Evolutionary conservation across 2,888 invertebrate genomes (phyloP).

Genomic region (Cerastis rubricosa): DNA sequence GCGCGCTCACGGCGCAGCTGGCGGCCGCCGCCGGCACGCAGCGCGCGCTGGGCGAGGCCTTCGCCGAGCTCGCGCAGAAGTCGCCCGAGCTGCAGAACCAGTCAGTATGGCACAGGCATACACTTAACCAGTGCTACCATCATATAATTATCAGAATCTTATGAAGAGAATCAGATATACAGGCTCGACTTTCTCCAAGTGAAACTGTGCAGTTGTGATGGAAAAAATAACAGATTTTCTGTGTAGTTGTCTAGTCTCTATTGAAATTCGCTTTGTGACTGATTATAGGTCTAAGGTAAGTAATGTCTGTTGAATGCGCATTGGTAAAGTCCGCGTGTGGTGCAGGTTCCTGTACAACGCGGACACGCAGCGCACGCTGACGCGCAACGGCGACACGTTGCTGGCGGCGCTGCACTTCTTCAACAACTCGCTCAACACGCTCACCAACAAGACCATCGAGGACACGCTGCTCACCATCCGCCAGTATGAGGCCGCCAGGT

Average conservation of each 20-base stretch:
- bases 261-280: neutral
- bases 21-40: slow-evolving; percentile 94
- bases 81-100: slow-evolving; percentile 97
- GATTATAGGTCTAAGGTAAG: neutral
- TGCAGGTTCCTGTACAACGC: slow-evolving; percentile 96
- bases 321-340: neutral
- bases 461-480: slow-evolving; percentile 94
- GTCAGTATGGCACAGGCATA: slow-evolving; percentile 67
- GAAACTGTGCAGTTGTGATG: neutral
- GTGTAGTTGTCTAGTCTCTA: neutral
- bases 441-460: slow-evolving; percentile 99
- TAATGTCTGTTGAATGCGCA: neutral
- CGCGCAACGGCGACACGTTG: slow-evolving; percentile 97
- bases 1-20: slow-evolving; percentile 95
- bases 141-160: neutral
- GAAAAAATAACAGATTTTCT: neutral
- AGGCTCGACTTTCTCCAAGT: neutral
- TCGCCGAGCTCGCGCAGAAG: slow-evolving; percentile 98
- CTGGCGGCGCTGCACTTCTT: slow-evolving; percentile 98
- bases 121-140: neutral
- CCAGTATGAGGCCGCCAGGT: slow-evolving; percentile 92
- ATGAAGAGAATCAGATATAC: neutral
- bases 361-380: slow-evolving; percentile 97
- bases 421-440: slow-evolving; percentile 98
- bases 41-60: slow-evolving; percentile 97